A percentile compares a stretch with the other conserved stretches of the same genome.
phyloP scores from a whole-genome alignment of 2,113 vertebrate species.

The Microcebus lehilahytsara region DNA sequence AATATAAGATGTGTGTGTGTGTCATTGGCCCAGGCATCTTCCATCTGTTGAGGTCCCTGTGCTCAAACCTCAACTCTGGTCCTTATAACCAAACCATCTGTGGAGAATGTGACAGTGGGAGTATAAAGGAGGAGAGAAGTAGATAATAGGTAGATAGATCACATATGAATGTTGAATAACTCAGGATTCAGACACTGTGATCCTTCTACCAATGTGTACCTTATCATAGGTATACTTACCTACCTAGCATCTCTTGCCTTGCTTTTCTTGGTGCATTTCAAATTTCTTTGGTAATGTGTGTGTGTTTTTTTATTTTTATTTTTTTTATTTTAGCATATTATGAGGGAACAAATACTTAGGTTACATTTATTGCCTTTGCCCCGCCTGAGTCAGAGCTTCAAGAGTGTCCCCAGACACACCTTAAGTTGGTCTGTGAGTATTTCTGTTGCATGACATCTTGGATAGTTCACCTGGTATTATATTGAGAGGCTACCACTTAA shows the following conservation, averaged over 20 bases:
- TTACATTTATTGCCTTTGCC: too few species aligned
- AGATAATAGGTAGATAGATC: background rate
- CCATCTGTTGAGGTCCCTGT: background rate
- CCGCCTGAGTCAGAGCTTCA: too few species aligned
- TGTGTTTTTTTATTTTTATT: background rate
- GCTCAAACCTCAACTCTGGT: background rate
- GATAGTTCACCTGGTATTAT: background rate
- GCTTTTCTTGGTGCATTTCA: background rate
- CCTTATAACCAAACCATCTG: background rate
- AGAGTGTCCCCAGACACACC: background rate
- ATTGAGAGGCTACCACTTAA: background rate
- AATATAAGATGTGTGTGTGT: background rate
- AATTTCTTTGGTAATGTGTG: background rate
- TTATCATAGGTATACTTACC: background rate
- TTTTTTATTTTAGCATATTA: too few species aligned
- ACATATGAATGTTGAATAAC: background rate
- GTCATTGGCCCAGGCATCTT: background rate
- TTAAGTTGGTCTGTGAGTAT: background rate
- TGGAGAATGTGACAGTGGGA: background rate
- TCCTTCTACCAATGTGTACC: background rate
- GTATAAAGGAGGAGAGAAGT: rapidly evolving
- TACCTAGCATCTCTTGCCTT: background rate
- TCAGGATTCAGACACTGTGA: background rate
- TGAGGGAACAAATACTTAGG: too few species aligned
- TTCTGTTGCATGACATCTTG: background rate